Percentiles rank a stretch among this genome's conserved stretches.
These are phyloP conservation scores for Phaethon lepturus DNA, from an alignment of 2,113 vertebrate species.

Conservation along the genomic window DNA sequence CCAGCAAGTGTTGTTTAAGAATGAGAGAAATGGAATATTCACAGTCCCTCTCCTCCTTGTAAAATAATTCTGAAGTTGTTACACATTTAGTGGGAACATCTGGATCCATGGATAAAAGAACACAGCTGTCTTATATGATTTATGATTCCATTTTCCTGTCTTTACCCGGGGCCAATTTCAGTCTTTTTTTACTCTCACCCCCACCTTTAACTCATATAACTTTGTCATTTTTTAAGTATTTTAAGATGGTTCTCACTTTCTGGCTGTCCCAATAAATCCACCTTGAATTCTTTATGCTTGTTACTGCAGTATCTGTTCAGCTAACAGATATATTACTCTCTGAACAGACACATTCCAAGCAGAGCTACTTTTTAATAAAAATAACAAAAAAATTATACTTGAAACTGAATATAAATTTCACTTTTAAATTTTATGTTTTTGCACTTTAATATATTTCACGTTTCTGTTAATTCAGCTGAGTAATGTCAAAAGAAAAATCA, in stretches of 20 bases:
- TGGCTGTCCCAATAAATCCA: constrained; percentile 55
- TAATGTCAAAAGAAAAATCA: background rate
- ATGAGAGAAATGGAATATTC: constrained; percentile 34
- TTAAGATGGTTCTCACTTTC: constrained; percentile 69
- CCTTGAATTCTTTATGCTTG: constrained; percentile 40
- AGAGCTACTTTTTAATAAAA: constrained; percentile 21
- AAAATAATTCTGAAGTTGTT: constrained; percentile 69
- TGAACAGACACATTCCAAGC: constrained; percentile 9
- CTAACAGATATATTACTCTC: constrained; percentile 35
- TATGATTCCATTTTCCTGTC: constrained; percentile 67
- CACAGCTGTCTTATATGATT: constrained; percentile 66
- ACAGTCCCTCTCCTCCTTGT: background rate
- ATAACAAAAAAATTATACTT: background rate
- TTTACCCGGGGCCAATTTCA: constrained; percentile 40
- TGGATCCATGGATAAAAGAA: constrained; percentile 70
- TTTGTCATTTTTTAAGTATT: constrained; percentile 65
- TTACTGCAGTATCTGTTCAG: constrained; percentile 31
- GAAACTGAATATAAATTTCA: background rate
- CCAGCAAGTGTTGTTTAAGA: constrained; percentile 38
- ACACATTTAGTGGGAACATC: constrained; percentile 64
- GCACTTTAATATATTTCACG: background rate
- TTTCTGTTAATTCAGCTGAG: background rate
- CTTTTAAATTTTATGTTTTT: background rate
- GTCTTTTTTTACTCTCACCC: background rate
- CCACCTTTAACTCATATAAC: constrained; percentile 56